Evolutionary conservation across 2,888 invertebrate genomes (phyloP).

Genomic region (Mechanitis messenoides): DNA sequence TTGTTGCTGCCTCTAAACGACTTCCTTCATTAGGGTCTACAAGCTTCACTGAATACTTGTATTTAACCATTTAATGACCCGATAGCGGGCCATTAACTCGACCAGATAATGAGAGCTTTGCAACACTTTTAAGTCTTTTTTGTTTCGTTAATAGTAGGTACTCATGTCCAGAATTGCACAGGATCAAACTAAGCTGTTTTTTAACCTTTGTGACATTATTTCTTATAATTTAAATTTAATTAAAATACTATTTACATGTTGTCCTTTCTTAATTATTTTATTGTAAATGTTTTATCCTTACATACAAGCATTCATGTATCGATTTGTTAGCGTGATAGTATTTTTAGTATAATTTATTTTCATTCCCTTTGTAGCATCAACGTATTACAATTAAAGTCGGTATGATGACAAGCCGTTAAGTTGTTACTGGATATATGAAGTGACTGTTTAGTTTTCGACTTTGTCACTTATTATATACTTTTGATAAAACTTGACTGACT

Average conservation of each 20-base stretch:
- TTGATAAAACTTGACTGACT: too few species aligned
- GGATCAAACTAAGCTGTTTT: constrained; percentile 6
- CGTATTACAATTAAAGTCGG: too few species aligned
- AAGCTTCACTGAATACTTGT: constrained; percentile 28
- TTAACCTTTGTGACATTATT: constrained; percentile 10
- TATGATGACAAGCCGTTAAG: too few species aligned
- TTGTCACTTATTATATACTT: too few species aligned
- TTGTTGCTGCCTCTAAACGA: constrained; percentile 9
- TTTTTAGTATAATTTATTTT: too few species aligned
- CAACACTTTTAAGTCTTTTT: constrained; percentile 15
- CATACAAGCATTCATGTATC: too few species aligned
- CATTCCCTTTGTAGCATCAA: too few species aligned
- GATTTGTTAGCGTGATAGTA: too few species aligned
- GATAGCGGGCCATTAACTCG: constrained; percentile 41
- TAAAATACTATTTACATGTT: background rate
- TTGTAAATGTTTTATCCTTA: too few species aligned
- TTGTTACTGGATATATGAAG: too few species aligned
- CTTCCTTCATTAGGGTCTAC: constrained; percentile 46
- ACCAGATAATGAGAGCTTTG: constrained; percentile 31
- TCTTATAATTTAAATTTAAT: constrained; percentile 3
- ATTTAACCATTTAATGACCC: constrained; percentile 47
- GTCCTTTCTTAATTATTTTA: background rate
- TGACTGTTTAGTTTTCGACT: too few species aligned
- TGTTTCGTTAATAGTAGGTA: constrained; percentile 1
- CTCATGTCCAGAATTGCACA: constrained; percentile 1